Conservation (phyloP, 2,888 invertebrate species). For the Drosophila quinaria region DNA sequence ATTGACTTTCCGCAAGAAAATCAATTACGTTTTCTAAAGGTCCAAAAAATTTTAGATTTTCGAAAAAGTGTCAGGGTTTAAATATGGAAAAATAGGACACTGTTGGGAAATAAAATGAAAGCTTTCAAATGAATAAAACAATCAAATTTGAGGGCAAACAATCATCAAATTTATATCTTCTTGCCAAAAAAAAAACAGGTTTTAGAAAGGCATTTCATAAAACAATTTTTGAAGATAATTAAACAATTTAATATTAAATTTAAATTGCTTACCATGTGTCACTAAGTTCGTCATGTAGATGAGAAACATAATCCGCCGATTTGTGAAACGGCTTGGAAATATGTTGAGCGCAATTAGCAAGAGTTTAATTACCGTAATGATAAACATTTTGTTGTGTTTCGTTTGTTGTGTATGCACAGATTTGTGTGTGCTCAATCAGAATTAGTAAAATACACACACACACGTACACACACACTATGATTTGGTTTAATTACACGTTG, state of each 20-base stretch:
- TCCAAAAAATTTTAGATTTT: too few species aligned
- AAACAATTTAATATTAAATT: not conserved
- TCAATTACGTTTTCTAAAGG: too few species aligned
- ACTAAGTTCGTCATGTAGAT: conserved; percentile 85
- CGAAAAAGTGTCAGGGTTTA: too few species aligned
- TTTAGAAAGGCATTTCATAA: too few species aligned
- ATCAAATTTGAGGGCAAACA: too few species aligned
- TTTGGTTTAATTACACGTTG: conserved; percentile 51
- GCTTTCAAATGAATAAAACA: too few species aligned
- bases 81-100: too few species aligned
- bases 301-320: conserved; percentile 85
- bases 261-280: conserved; percentile 84
- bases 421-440: conserved; percentile 41
- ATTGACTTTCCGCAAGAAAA: too few species aligned
- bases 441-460: conserved; percentile 48
- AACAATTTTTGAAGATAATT: not conserved
- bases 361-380: conserved; percentile 85
- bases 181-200: too few species aligned
- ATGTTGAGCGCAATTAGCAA: conserved; percentile 85
- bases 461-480: conserved; percentile 8
- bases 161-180: too few species aligned
- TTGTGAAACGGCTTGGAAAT: conserved; percentile 86
- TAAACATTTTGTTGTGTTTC: conserved; percentile 82
- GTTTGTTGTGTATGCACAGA: conserved; percentile 6
- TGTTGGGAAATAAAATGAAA: too few species aligned